Evolutionary conservation across 2,797 vertebrate species (phyloP).

Genomic region (Oryzias sinensis): DNA sequence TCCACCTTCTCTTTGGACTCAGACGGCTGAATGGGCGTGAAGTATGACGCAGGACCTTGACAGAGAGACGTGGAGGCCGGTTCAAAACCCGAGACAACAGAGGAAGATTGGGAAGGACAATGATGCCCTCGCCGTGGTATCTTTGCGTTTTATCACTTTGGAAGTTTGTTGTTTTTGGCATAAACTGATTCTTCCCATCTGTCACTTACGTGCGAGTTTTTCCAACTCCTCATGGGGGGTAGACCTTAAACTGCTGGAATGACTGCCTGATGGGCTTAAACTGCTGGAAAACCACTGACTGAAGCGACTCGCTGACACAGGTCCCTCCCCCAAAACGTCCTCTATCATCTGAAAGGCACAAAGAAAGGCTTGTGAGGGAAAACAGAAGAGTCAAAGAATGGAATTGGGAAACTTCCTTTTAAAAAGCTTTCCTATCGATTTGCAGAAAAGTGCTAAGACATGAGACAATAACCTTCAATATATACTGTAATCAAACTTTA

Average conservation of each 20-base stretch:
- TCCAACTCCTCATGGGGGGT: conserved; percentile 97
- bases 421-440: conserved; percentile 53
- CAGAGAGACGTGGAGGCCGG: conserved; percentile 83
- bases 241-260: conserved; percentile 92
- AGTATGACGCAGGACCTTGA: conserved; percentile 88
- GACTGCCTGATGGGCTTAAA: conserved; percentile 91
- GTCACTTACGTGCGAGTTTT: conserved; percentile 87
- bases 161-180: too few species aligned
- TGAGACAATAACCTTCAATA: conserved; percentile 28
- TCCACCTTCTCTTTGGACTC: conserved; percentile 94
- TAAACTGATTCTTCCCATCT: too few species aligned
- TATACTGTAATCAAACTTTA: too few species aligned
- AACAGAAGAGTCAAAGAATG: conserved; percentile 28
- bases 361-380: conserved; percentile 19
- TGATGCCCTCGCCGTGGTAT: too few species aligned
- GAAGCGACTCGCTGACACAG: conserved; percentile 90
- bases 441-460: conserved; percentile 56
- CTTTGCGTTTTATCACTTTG: too few species aligned
- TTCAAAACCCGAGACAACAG: conserved; percentile 78
- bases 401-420: conserved; percentile 69
- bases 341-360: conserved; percentile 90
- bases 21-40: conserved; percentile 92
- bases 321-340: conserved; percentile 94
- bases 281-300: conserved; percentile 95
- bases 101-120: too few species aligned